phyloP scores from a whole-genome alignment of 2,888 invertebrate genomes.

The Ophioninae sp. region DNA sequence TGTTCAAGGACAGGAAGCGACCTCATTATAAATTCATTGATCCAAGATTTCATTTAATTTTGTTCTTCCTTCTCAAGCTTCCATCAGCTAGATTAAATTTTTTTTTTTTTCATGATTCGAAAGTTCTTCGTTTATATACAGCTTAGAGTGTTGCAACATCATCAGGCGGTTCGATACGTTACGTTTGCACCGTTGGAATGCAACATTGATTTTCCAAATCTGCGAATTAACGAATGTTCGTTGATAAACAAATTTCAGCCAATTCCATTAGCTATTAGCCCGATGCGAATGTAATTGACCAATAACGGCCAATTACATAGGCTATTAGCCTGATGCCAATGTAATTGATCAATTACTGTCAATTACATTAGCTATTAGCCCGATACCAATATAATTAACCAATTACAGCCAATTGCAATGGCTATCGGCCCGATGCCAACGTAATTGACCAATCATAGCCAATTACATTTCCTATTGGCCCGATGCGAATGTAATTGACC shows the following conservation, averaged over 20 bases:
- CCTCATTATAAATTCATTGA: constrained; percentile 38
- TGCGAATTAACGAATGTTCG: background rate
- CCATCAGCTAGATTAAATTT: background rate
- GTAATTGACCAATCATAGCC: too few relatives aligned
- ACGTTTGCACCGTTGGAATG: background rate
- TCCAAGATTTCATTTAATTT: constrained; percentile 3
- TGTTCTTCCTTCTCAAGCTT: background rate
- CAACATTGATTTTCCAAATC: background rate
- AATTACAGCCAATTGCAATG: too few relatives aligned
- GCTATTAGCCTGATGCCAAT: too few relatives aligned
- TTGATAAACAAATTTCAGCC: background rate
- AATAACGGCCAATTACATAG: too few relatives aligned
- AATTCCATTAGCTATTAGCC: too few relatives aligned
- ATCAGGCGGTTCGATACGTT: background rate
- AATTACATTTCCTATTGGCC: too few relatives aligned
- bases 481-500: too few relatives aligned
- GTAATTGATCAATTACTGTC: too few relatives aligned
- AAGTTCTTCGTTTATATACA: background rate
- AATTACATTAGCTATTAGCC: too few relatives aligned
- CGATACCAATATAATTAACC: too few relatives aligned
- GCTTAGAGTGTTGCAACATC: background rate
- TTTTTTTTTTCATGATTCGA: background rate
- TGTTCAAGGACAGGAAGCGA: constrained; percentile 27
- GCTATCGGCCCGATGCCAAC: too few relatives aligned
- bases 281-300: too few relatives aligned